A percentile compares a stretch with the other conserved stretches of the same genome.
Evolutionary conservation across 2,113 vertebrate species (phyloP).

Genomic region (Rhinolophus ferrumequinum): DNA sequence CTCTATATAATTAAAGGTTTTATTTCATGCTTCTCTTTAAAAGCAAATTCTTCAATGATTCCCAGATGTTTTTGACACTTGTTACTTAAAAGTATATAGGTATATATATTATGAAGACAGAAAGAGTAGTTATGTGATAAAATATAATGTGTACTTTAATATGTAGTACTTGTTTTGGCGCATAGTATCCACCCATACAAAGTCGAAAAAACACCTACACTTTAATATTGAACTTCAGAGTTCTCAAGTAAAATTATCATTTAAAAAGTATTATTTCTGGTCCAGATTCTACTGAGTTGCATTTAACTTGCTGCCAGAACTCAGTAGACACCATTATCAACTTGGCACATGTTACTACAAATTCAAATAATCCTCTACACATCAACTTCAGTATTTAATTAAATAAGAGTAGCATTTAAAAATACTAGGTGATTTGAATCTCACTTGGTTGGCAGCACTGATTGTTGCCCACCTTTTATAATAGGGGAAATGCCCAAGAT

Average conservation of each 20-base stretch:
- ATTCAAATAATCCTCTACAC: not conserved
- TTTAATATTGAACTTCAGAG: conserved; percentile 12
- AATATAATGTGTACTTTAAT: not conserved
- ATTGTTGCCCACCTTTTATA: conserved; percentile 12
- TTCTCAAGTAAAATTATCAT: not conserved
- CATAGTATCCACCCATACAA: not conserved
- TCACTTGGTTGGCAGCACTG: not conserved
- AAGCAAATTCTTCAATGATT: not conserved
- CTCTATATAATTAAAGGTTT: not conserved
- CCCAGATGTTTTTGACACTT: not conserved
- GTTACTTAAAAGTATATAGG: not conserved
- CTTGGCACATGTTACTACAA: not conserved
- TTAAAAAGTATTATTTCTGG: not conserved
- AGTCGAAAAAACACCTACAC: not conserved
- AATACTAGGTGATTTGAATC: not conserved
- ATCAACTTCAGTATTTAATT: not conserved
- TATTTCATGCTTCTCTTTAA: not conserved
- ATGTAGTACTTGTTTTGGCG: not conserved
- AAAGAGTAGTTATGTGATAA: not conserved
- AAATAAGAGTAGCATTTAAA: conserved; percentile 18
- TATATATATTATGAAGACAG: not conserved
- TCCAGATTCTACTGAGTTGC: not conserved
- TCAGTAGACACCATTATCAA: not conserved
- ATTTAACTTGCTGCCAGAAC: not conserved
- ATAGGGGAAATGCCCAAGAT: not conserved